Percentiles rank a stretch among this genome's conserved stretches.
phyloP scores from a whole-genome alignment of 2,888 invertebrate genomes.

The Hirtodrosophila confusa region DNA sequence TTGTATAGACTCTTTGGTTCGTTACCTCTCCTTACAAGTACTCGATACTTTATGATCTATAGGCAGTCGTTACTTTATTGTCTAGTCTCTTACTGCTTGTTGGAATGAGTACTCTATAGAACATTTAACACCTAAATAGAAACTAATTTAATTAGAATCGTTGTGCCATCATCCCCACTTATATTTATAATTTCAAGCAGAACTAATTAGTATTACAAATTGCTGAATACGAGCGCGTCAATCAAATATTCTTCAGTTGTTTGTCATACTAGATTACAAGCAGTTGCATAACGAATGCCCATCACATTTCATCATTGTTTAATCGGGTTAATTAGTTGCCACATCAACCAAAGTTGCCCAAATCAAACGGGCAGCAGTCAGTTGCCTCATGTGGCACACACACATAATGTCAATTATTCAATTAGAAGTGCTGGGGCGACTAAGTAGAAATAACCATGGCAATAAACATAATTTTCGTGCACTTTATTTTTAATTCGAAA shows the following conservation, averaged over 20 bases:
- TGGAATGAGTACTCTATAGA: no score
- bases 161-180: no score
- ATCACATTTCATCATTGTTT: constrained; percentile 20
- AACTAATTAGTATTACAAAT: constrained; percentile 34
- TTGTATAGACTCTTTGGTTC: no score
- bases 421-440: constrained; percentile 21
- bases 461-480: constrained; percentile 42
- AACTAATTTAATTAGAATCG: no score
- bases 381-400: constrained; percentile 42
- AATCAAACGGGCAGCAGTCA: constrained; percentile 32
- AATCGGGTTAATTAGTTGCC: constrained; percentile 50
- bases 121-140: no score
- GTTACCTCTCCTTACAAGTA: no score
- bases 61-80: no score
- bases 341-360: constrained; percentile 17
- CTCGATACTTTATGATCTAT: no score
- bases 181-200: no score
- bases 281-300: constrained; percentile 17
- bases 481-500: constrained; percentile 45
- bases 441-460: constrained; percentile 17
- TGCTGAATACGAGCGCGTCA: neutral
- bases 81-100: no score
- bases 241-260: constrained; percentile 6
- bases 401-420: constrained; percentile 45
- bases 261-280: constrained; percentile 12